These are phyloP conservation scores for Natrix natrix DNA, from an alignment of 2,797 vertebrate species.

Conservation along the genomic window DNA sequence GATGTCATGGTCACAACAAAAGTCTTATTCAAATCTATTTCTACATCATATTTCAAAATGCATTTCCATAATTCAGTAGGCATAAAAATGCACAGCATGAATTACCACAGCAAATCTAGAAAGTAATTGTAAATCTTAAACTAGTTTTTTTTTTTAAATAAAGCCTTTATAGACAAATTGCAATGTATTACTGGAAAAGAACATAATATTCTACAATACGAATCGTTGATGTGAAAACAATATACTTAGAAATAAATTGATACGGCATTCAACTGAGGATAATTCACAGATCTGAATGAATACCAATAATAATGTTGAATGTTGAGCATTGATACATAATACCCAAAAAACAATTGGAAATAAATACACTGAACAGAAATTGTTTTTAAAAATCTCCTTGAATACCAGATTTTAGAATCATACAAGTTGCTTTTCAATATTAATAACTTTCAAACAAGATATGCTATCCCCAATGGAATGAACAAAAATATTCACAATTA, in stretches of 20 bases:
- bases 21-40: neutral
- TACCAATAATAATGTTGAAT: neutral
- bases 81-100: neutral
- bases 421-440: neutral
- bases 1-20: neutral
- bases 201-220: neutral
- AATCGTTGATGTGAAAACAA: neutral
- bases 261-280: neutral
- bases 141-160: neutral
- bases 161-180: neutral
- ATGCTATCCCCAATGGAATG: neutral
- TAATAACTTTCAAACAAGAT: neutral
- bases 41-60: neutral
- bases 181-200: neutral
- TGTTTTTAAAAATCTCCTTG: neutral
- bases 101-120: neutral
- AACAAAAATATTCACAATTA: neutral
- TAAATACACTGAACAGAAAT: neutral
- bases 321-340: neutral
- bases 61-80: neutral
- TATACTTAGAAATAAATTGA: neutral
- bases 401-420: neutral
- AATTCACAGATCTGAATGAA: neutral
- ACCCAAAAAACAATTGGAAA: neutral
- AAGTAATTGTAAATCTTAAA: neutral